These are phyloP conservation scores for Megaustenia siamemsis DNA, from an alignment of 2,888 invertebrate genomes.

Conservation along the genomic window DNA sequence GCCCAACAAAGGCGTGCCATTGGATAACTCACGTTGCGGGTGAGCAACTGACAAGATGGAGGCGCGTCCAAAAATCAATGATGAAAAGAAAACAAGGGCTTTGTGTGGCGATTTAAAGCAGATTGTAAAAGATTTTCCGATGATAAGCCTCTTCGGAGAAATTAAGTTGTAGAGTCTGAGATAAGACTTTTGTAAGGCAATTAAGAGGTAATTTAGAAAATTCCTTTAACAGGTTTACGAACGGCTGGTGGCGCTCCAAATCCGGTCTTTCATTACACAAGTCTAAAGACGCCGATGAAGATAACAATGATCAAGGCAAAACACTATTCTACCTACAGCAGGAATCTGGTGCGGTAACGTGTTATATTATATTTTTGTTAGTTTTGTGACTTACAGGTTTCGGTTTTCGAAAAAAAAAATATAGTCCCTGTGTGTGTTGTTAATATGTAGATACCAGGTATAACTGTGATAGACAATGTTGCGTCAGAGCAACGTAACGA, in stretches of 20 bases:
- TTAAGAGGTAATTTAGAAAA: constrained; percentile 49
- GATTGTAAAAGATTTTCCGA: constrained; percentile 48
- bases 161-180: constrained; percentile 49
- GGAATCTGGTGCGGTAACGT: constrained; percentile 29
- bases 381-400: neutral
- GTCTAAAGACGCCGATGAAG: constrained; percentile 25
- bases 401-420: neutral
- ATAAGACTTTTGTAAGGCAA: constrained; percentile 54
- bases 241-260: constrained; percentile 25
- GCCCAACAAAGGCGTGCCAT: constrained; percentile 18
- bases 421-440: too few relatives aligned
- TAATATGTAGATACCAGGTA: too few relatives aligned
- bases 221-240: constrained; percentile 46
- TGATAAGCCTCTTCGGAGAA: constrained; percentile 47
- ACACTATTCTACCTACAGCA: constrained; percentile 33
- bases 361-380: neutral
- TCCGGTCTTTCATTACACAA: constrained; percentile 22
- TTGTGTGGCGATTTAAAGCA: constrained; percentile 47
- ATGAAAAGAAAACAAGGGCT: constrained; percentile 36
- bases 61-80: constrained; percentile 44
- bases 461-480: too few relatives aligned
- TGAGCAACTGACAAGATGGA: constrained; percentile 42
- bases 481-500: too few relatives aligned
- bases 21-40: neutral
- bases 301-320: constrained; percentile 43